phyloP scores from a whole-genome alignment of 2,888 invertebrate species.

The Noctua comes region DNA sequence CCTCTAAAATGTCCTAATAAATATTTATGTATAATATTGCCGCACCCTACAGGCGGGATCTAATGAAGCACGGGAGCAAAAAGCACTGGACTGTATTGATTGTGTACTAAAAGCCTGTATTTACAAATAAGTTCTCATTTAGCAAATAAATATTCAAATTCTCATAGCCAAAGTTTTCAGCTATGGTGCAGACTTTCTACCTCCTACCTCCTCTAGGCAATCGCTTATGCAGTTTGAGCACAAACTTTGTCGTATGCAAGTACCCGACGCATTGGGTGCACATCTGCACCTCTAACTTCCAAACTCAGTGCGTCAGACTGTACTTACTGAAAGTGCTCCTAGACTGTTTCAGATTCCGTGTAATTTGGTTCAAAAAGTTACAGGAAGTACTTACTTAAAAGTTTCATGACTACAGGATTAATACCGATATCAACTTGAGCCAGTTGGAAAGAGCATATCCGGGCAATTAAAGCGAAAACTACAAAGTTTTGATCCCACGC shows the following conservation, averaged over 20 bases:
- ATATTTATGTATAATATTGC: neutral
- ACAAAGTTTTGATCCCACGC: neutral
- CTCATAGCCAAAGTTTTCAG: neutral
- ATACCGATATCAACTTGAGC: neutral
- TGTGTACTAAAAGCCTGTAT: neutral
- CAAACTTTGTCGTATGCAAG: constrained; percentile 24
- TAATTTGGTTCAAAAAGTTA: constrained; percentile 2
- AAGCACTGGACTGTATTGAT: neutral
- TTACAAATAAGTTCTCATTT: neutral
- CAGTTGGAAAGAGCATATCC: neutral
- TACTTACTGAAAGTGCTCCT: neutral
- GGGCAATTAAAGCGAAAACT: neutral
- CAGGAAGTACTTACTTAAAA: neutral
- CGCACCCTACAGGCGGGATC: neutral
- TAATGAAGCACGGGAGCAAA: neutral
- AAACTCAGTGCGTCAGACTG: neutral
- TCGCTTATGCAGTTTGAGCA: constrained; percentile 11
- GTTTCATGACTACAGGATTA: neutral
- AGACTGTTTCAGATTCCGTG: constrained; percentile 2
- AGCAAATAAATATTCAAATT: neutral
- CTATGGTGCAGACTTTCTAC: neutral
- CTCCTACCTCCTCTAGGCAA: neutral
- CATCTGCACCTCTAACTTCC: constrained; percentile 11
- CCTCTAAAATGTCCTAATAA: neutral
- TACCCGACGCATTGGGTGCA: constrained; percentile 6